Evolutionary conservation across 2,113 vertebrate genomes (phyloP).

Genomic region (Onychorhynchus coronatus): DNA sequence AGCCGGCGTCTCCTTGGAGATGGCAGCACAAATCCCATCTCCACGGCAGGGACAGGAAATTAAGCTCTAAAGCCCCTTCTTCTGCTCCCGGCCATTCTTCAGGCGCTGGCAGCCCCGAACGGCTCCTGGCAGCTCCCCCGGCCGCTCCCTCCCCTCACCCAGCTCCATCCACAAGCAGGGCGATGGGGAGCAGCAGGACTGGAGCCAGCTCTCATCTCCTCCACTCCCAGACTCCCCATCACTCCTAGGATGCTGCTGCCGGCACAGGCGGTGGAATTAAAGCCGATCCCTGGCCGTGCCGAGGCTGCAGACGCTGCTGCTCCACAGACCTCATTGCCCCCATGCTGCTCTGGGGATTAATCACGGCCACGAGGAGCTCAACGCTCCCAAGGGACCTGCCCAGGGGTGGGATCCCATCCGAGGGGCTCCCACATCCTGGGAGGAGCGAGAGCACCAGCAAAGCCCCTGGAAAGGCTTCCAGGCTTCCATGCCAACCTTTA

Average conservation of each 20-base stretch:
- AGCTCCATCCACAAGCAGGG: neutral
- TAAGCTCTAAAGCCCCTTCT: conserved; percentile 66
- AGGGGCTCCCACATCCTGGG: neutral
- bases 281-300: neutral
- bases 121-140: conserved; percentile 1
- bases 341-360: fast-evolving
- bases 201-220: neutral
- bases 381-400: neutral
- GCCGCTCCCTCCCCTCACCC: neutral
- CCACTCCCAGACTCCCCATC: fast-evolving
- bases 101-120: neutral
- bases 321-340: neutral
- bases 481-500: neutral
- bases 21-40: conserved; percentile 47
- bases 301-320: neutral
- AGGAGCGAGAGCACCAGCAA: neutral
- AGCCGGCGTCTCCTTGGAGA: conserved; percentile 55
- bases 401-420: fast-evolving
- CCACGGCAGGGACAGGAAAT: conserved; percentile 58
- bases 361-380: fast-evolving
- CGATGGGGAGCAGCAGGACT: fast-evolving
- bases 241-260: neutral
- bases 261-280: neutral
- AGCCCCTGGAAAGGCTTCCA: neutral
- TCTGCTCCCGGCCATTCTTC: conserved; percentile 41